Conservation (phyloP, 1,140 invertebrate species). For the Drosophila willistoni region DNA sequence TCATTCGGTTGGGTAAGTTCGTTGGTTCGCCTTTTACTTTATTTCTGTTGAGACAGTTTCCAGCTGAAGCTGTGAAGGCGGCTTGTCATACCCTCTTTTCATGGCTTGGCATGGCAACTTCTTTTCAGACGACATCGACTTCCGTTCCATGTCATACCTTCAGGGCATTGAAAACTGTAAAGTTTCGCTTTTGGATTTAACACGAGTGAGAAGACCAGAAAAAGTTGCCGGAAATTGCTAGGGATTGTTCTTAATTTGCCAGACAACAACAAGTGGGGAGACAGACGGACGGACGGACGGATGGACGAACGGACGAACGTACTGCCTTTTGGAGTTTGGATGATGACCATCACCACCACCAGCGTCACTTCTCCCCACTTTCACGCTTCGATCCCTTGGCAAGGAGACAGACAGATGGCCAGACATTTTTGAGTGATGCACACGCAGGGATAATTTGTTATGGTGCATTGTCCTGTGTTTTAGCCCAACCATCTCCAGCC, state of each 20-base stretch:
- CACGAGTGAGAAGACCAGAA: slow-evolving; percentile 24
- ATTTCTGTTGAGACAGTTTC: slow-evolving; percentile 17
- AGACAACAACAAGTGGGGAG: slow-evolving; percentile 61
- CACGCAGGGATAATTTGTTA: slow-evolving; percentile 78
- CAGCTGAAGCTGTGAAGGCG: slow-evolving; percentile 3
- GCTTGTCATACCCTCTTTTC: slow-evolving; percentile 35
- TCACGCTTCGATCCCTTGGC: slow-evolving; percentile 37
- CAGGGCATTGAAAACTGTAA: slow-evolving; percentile 52
- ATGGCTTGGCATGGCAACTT: slow-evolving; percentile 39
- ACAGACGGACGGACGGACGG: background rate
- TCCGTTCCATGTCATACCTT: slow-evolving; percentile 57
- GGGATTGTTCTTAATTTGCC: slow-evolving; percentile 80
- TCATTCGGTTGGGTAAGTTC: background rate
- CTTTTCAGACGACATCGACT: slow-evolving; percentile 53
- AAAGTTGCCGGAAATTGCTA: slow-evolving; percentile 76
- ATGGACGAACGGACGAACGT: no score
- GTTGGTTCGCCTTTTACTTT: slow-evolving; percentile 2
- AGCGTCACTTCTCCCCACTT: slow-evolving; percentile 30
- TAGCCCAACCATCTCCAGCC: background rate
- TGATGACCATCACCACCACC: slow-evolving; percentile 47
- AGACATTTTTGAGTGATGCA: slow-evolving; percentile 74
- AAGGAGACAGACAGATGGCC: slow-evolving; percentile 44
- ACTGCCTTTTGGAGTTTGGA: slow-evolving; percentile 10
- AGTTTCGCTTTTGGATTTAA: slow-evolving; percentile 52
- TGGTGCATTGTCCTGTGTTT: slow-evolving; percentile 38